Evolutionary conservation across 1,140 invertebrate genomes (phyloP).

Genomic region (Lasioglossum albipes): DNA sequence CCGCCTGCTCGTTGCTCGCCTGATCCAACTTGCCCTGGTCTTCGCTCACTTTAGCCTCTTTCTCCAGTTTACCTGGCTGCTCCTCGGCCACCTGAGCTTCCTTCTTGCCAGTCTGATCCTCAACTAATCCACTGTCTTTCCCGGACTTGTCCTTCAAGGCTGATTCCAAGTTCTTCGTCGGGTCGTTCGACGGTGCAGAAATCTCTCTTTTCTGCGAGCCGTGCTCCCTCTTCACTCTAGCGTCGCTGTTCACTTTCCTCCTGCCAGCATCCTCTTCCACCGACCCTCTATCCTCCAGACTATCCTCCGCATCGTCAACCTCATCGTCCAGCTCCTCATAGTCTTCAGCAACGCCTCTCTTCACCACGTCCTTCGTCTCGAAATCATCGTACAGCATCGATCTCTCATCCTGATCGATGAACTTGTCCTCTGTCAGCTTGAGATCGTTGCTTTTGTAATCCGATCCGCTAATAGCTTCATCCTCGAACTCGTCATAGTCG

Average conservation of each 20-base stretch:
- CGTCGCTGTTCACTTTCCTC: not conserved
- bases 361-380: conserved; percentile 58
- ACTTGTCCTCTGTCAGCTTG: conserved; percentile 5
- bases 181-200: not conserved
- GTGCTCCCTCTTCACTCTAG: conserved; percentile 18
- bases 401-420: conserved; percentile 45
- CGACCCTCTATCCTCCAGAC: not conserved
- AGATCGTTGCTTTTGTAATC: conserved; percentile 4
- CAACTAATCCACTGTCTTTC: not conserved
- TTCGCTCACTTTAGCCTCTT: not conserved
- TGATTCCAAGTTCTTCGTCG: not conserved
- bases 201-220: not conserved
- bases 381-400: conserved; percentile 54
- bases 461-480: not conserved
- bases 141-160: not conserved
- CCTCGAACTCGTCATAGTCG: conserved; percentile 37
- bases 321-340: conserved; percentile 55
- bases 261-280: not conserved
- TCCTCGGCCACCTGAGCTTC: not conserved
- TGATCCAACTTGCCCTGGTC: not conserved
- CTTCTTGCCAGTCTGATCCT: not conserved
- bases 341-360: conserved; percentile 56
- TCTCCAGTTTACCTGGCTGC: not conserved
- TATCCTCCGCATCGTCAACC: not conserved
- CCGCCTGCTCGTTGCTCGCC: not conserved